phyloP scores from a whole-genome alignment of 2,888 invertebrate genomes.

The Dicranocentrus wangi region DNA sequence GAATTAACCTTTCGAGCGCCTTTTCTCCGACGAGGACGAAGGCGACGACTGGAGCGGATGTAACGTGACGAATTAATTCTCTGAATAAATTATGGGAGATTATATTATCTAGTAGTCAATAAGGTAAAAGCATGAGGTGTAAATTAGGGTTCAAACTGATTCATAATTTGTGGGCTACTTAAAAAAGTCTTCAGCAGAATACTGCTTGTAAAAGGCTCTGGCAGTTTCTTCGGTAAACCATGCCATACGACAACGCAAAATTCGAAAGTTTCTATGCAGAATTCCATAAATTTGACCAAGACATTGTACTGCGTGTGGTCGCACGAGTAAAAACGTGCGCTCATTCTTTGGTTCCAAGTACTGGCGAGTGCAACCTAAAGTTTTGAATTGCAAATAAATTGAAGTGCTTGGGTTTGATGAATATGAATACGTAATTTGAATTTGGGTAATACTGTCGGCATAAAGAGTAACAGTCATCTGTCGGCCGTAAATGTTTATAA shows the following conservation, averaged over 20 bases:
- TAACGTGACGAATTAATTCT: constrained; percentile 80
- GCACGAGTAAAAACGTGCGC: constrained; percentile 86
- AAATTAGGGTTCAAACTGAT: too few relatives aligned
- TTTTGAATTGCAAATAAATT: not conserved
- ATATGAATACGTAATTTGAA: too few relatives aligned
- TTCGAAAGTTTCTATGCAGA: constrained; percentile 78
- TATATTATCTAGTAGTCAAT: not conserved
- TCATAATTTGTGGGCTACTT: too few relatives aligned
- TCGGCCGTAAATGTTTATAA: constrained; percentile 75
- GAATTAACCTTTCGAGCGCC: constrained; percentile 79
- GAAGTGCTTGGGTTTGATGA: too few relatives aligned
- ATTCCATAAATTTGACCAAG: constrained; percentile 84
- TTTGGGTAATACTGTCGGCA: constrained; percentile 74
- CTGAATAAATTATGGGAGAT: constrained; percentile 74
- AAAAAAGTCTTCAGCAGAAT: constrained; percentile 15
- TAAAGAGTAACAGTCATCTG: constrained; percentile 75
- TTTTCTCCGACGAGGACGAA: constrained; percentile 84
- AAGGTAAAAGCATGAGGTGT: not conserved
- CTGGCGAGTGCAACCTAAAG: constrained; percentile 74
- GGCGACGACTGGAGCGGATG: constrained; percentile 82
- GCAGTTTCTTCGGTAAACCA: constrained; percentile 81
- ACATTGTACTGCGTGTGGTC: constrained; percentile 82
- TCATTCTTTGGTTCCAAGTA: constrained; percentile 73
- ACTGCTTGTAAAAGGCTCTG: constrained; percentile 79
- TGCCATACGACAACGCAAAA: constrained; percentile 85